Evolutionary conservation across 2,113 vertebrate genomes (phyloP), one percentile per base, ranked within the genome.

Genomic region (Tragulus kanchil): DNA sequence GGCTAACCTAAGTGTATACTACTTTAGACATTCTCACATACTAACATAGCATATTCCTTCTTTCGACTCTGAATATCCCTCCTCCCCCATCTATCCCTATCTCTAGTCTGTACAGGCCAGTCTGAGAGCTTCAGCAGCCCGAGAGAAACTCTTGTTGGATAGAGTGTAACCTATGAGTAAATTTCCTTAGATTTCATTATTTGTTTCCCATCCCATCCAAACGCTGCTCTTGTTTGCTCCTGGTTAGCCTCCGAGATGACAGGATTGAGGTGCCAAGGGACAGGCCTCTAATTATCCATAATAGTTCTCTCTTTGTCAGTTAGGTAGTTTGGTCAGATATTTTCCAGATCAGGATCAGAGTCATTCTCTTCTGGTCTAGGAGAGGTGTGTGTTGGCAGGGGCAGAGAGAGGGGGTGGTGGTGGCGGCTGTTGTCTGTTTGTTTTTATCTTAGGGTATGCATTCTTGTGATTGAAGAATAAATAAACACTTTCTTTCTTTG

Each of bases 201-300:
- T 94, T 23, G 36, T 71, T 95, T 88, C 58, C 64, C 42, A 87
- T 94, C 69, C 64, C n/a, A 87, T 81, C 50, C 69, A 95, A 82
- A 90, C 75, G 45, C 56, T 95, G 79, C 45, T 93, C 13, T 92
- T 84, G 42, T 95, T 85, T 88, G 50, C 52, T 94, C 59, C 93
- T 96, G 91, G 52, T 95, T 96, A 96, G 52, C 81, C 69, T 97
- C 91, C 75, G 90, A 64, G 45, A 90, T 85, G 85, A 93, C 82
- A 97, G 48, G 65, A 90, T 42, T 88, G 52, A 58, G 58, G 19
- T 78, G 23, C 14, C 77, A 82, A 85, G 82, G 81, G 81, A 94
- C 16, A 83, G 42, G 65, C 50, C 62, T 95, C 85, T 90, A 85
- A 96, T 88, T 54, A 85, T 85, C 64, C 64, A 59, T 54, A 92